phyloP scores from a whole-genome alignment of 2,113 vertebrate genomes.

The Clarias macrocephalus region DNA sequence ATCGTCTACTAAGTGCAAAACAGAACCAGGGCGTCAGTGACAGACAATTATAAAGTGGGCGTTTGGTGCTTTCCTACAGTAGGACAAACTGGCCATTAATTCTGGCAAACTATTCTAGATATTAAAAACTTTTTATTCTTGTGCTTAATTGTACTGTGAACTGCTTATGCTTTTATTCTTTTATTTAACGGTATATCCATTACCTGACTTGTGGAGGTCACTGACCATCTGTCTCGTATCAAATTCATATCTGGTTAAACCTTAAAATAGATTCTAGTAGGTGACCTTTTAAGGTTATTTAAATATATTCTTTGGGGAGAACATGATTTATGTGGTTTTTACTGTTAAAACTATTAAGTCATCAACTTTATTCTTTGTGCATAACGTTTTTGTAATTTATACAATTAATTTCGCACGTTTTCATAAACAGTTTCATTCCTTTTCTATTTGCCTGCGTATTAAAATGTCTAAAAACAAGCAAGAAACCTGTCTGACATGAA shows the following conservation, averaged over 20 bases:
- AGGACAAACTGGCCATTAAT: too few relatives aligned
- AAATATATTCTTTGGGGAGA: too few relatives aligned
- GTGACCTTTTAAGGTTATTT: too few relatives aligned
- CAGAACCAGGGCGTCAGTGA: neutral
- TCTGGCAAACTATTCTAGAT: too few relatives aligned
- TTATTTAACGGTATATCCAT: neutral
- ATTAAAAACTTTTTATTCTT: neutral
- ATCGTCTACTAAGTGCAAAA: neutral
- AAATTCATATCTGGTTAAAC: neutral
- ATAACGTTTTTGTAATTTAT: too few relatives aligned
- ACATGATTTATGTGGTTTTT: too few relatives aligned
- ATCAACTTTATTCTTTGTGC: too few relatives aligned
- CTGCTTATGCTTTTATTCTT: neutral
- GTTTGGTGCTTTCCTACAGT: neutral
- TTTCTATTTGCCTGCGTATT: too few relatives aligned
- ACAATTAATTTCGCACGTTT: neutral
- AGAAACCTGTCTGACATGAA: neutral
- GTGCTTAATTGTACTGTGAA: neutral
- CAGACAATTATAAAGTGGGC: neutral
- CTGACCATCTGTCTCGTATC: neutral
- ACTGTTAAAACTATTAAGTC: too few relatives aligned
- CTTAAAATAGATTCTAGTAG: too few relatives aligned
- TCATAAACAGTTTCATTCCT: too few relatives aligned
- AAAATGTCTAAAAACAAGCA: too few relatives aligned
- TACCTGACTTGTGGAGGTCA: neutral